Evolutionary conservation across 2,888 invertebrate species (phyloP), one percentile per base, ranked within the genome.

Genomic region (Heliconius sara): DNA sequence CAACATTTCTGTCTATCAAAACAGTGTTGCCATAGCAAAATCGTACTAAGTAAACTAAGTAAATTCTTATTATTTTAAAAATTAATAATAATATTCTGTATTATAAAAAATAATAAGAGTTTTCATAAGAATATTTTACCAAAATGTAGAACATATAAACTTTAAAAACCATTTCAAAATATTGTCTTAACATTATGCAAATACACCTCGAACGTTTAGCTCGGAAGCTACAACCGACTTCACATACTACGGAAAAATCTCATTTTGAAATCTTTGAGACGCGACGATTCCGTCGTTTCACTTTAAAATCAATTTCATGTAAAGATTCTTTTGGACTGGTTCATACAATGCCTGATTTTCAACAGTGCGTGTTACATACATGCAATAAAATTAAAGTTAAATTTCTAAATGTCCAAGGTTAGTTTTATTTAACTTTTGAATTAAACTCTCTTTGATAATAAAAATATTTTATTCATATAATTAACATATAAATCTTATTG

Each of bases 211-310:
- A 73, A n/a, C 30, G 57, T 73, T 73, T 73, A 73, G 5, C 57
- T 78, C 60, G 66, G 79, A 65, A 78, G 57, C 78, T 60, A 43
- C 80, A 72, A 76, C 79, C 76, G 65, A 77, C 66, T 67, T 78
- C 77, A 80, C 79, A 78, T 79, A 78, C 77, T 76, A 80, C 71
- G 66, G 80, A 79, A 79, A 79, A 82, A 82, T 80, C 77, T 82
- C 79, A 79, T 79, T 79, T 79, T 71, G 52, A 82, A 82, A 80
- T 82, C 82, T 79, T 71, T 39, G 73, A 43, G 79, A 71, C 65
- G 67, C 77, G 70, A 72, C 75, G 72, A 77, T 77, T 81, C 72
- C 66, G 39, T 13, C 52, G 60, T 80, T 79, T 76, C 71, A 67
- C 76, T 71, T 70, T 67, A 79, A 80, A 79, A 82, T 75, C 67